Conservation (phyloP, 2,113 vertebrate genomes). For the Nycticorax nycticorax region DNA sequence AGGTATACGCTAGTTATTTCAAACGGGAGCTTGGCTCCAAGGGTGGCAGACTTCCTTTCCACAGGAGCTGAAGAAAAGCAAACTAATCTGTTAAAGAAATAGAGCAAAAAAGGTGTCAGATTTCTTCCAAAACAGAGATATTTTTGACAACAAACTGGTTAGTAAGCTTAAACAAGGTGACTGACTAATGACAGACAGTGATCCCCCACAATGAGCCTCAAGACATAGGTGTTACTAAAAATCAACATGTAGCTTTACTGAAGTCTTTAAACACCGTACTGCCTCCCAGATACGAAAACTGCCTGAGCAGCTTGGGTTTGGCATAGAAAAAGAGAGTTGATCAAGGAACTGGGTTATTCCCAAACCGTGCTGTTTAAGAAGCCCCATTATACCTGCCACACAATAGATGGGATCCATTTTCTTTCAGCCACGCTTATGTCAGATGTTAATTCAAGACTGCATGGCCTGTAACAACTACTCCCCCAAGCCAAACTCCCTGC, state of each 20-base stretch:
- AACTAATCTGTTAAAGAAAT: neutral
- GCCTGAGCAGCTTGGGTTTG: neutral
- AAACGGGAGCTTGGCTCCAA: neutral
- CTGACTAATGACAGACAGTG: neutral
- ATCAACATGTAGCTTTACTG: neutral
- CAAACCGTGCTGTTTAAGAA: neutral
- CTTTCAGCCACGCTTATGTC: neutral
- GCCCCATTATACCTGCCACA: neutral
- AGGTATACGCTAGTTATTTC: neutral
- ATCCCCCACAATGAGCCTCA: neutral
- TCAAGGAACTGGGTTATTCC: slow-evolving; percentile 26
- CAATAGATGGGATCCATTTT: neutral
- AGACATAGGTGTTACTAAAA: slow-evolving; percentile 8
- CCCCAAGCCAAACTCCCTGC: neutral
- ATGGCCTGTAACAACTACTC: neutral
- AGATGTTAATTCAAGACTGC: neutral
- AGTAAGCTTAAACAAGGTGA: neutral
- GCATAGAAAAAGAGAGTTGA: neutral
- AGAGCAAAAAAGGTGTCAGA: neutral
- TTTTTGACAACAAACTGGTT: neutral
- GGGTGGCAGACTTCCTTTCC: neutral
- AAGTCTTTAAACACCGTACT: neutral
- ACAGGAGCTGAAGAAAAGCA: neutral
- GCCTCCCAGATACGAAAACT: neutral
- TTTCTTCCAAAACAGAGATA: neutral